These are phyloP conservation scores for Dipodomys ordii DNA, from an alignment of 2,113 vertebrate genomes.

Conservation along the genomic window DNA sequence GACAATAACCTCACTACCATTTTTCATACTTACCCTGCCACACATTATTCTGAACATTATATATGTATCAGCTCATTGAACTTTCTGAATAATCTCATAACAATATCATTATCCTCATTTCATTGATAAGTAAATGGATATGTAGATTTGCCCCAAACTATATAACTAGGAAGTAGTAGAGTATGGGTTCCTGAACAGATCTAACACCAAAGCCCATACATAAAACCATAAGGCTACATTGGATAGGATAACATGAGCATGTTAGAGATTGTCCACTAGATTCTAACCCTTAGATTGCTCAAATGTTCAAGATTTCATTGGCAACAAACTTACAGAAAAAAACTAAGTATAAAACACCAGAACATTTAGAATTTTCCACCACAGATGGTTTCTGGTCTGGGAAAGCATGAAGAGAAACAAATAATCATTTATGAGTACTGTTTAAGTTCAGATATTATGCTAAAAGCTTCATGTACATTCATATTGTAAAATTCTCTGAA, in stretches of 20 bases:
- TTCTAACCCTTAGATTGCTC: background rate
- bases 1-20: conserved; percentile 24
- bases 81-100: conserved; percentile 9
- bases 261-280: conserved; percentile 17
- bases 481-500: conserved; percentile 45
- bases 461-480: conserved; percentile 20
- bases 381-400: background rate
- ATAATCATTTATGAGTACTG: background rate
- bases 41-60: conserved; percentile 27
- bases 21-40: conserved; percentile 7
- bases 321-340: background rate
- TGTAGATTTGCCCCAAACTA: conserved; percentile 32
- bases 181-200: background rate
- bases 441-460: conserved; percentile 11
- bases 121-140: conserved; percentile 35
- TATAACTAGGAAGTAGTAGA: conserved; percentile 28
- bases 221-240: conserved; percentile 6
- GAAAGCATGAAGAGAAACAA: conserved; percentile 51
- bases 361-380: conserved; percentile 7
- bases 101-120: conserved; percentile 33
- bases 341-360: conserved; percentile 1
- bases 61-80: conserved; percentile 14
- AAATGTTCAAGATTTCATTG: background rate
- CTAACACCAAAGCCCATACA: conserved; percentile 37
- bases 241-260: conserved; percentile 5